These are phyloP conservation scores for Catocala nupta DNA, from an alignment of 2,888 invertebrate genomes.

Conservation along the genomic window DNA sequence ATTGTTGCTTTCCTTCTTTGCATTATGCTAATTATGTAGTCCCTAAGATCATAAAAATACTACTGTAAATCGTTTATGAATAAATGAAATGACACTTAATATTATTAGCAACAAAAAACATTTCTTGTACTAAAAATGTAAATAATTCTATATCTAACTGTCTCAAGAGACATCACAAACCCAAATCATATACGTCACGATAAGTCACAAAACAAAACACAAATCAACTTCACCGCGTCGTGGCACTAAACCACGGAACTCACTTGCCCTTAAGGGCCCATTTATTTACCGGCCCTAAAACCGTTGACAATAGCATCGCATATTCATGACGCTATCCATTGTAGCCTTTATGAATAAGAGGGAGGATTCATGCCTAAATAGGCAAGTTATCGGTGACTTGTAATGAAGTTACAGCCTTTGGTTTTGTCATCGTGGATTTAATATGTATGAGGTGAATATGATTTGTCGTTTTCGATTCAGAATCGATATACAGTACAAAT, in stretches of 20 bases:
- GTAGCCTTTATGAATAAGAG: constrained; percentile 68
- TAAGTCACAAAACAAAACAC: not conserved
- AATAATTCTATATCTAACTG: too few relatives aligned
- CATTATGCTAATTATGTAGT: too few relatives aligned
- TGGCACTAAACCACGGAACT: constrained; percentile 31
- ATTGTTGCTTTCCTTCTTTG: too few relatives aligned
- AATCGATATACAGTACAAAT: constrained; percentile 15
- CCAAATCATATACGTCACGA: too few relatives aligned
- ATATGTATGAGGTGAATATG: constrained; percentile 1
- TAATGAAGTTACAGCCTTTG: constrained; percentile 9
- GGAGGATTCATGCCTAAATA: constrained; percentile 51
- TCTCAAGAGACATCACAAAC: too few relatives aligned
- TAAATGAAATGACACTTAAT: too few relatives aligned
- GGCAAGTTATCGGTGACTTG: constrained; percentile 34
- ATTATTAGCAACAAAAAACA: too few relatives aligned
- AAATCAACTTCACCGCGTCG: constrained; percentile 34
- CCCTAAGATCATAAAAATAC: too few relatives aligned
- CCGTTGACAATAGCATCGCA: constrained; percentile 73
- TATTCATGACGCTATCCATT: constrained; percentile 72
- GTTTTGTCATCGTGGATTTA: not conserved
- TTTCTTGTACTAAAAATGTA: too few relatives aligned
- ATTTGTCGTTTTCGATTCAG: not conserved
- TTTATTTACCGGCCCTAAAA: constrained; percentile 69
- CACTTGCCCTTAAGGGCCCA: constrained; percentile 61
- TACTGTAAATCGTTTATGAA: too few relatives aligned